Percentiles rank a stretch among this genome's conserved stretches.
Evolutionary conservation across 1,140 invertebrate genomes (phyloP).

Genomic region (Drosophila setifemur): DNA sequence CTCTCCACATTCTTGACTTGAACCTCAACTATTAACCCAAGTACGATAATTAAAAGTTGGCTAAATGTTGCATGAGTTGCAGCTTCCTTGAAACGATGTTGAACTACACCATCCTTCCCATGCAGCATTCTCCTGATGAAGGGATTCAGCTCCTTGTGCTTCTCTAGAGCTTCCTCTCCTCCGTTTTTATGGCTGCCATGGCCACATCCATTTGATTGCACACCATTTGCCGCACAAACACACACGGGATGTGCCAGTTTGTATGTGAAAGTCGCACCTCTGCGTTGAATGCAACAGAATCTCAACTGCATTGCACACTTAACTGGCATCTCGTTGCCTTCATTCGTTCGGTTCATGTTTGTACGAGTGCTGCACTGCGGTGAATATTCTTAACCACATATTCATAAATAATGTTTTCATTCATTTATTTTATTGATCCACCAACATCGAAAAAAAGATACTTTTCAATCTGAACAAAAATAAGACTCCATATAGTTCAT

Average conservation of each 20-base stretch:
- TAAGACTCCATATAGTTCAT: too few relatives aligned
- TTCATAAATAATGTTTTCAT: too few relatives aligned
- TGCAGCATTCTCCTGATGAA: neutral
- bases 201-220: conserved; percentile 67
- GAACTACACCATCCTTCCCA: neutral
- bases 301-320: conserved; percentile 37
- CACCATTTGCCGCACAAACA: conserved; percentile 63
- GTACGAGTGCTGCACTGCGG: neutral
- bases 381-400: neutral
- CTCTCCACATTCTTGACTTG: neutral
- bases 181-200: conserved; percentile 38
- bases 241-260: neutral
- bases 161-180: neutral
- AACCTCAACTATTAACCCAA: conserved; percentile 47
- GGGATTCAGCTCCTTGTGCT: neutral
- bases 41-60: conserved; percentile 78
- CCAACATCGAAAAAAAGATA: too few relatives aligned
- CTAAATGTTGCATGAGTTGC: conserved; percentile 75
- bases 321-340: conserved; percentile 38
- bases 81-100: conserved; percentile 51
- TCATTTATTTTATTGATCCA: too few relatives aligned
- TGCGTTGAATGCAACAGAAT: conserved; percentile 21
- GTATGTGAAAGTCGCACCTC: conserved; percentile 10
- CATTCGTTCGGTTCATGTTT: neutral
- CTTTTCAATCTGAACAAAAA: too few relatives aligned